Base-by-base conservation (phyloP, 1,140 invertebrate genomes). In the Dryas iulia region DNA sequence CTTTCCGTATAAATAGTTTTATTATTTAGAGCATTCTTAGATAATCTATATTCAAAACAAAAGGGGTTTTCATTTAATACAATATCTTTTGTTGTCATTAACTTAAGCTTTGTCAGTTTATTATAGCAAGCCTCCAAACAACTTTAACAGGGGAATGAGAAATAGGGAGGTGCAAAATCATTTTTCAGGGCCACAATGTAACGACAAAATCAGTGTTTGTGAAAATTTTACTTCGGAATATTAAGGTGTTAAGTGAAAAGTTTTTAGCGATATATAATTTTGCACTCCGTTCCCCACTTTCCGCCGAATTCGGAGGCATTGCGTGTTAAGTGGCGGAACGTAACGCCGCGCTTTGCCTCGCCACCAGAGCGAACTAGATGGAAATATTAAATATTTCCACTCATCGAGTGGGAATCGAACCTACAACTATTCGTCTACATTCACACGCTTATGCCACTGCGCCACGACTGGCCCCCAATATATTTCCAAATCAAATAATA, bases 121-220 rank as follows among this genome's bases (percentile, higher is more conserved):
- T 47, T 47, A 47, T 47, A 47, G 14, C 39, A 18, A 47, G 35
- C 35, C 14, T 39, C 14, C 35, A 39, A 39, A 39, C 6, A 39
- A 8, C 39, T 47, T 47, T 47, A 47, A 21, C 39, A 21, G 12
- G 14, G 39, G 39, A 47, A 47, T 18, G 7, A 47, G 39, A 21
- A 47, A 21, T 47, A 47, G 18, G 18, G 39, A 47, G 72, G 62
- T 73, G 69, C 79, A n/a, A 47, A 47, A 86, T 73, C 81, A 87
- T 87, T 82, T 85, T 83, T 86, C 83, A 84, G 53, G 68, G 73
- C 73, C 74, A 78, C 71, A 83, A 82, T 84, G 73, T 83, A 79
- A 84, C 79, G 82, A 87, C 87, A 87, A 86, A 87, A 87, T 87
- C 85, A 87, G 82, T 86, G 83, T 83, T 84, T 79, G 76, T 76